Evolutionary conservation across 2,888 invertebrate species (phyloP).

Genomic region (Cheilosia scutellata): DNA sequence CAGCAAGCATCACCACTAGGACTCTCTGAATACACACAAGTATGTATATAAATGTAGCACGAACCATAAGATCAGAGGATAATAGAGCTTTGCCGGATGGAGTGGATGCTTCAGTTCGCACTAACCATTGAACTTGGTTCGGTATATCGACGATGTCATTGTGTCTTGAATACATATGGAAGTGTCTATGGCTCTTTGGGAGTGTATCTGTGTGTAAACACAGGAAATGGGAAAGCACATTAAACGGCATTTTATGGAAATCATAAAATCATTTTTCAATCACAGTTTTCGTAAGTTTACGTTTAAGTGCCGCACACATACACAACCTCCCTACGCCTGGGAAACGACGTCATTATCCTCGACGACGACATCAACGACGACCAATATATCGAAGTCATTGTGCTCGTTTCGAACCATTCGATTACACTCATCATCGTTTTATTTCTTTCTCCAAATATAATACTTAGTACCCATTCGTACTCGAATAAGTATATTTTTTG

Average conservation of each 20-base stretch:
- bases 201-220: slow-evolving; percentile 11
- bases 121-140: slow-evolving; percentile 40
- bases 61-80: slow-evolving; percentile 41
- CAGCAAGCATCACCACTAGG: slow-evolving; percentile 25
- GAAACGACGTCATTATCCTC: slow-evolving; percentile 33
- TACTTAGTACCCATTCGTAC: background rate
- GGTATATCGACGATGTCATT: slow-evolving; percentile 10
- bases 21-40: slow-evolving; percentile 15
- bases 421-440: slow-evolving; percentile 63
- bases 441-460: slow-evolving; percentile 29
- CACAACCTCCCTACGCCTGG: background rate
- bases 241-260: slow-evolving; percentile 56
- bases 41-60: slow-evolving; percentile 10
- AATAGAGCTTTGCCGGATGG: slow-evolving; percentile 25
- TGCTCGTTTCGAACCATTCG: slow-evolving; percentile 53
- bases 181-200: background rate
- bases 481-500: slow-evolving; percentile 1
- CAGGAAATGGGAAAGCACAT: slow-evolving; percentile 54
- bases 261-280: slow-evolving; percentile 67
- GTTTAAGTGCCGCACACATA: background rate
- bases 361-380: background rate
- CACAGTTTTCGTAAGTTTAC: slow-evolving; percentile 44
- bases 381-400: slow-evolving; percentile 29
- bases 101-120: slow-evolving; percentile 25
- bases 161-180: slow-evolving; percentile 7